Conservation (phyloP, 1,140 invertebrate genomes). For the Plodia interpunctella region DNA sequence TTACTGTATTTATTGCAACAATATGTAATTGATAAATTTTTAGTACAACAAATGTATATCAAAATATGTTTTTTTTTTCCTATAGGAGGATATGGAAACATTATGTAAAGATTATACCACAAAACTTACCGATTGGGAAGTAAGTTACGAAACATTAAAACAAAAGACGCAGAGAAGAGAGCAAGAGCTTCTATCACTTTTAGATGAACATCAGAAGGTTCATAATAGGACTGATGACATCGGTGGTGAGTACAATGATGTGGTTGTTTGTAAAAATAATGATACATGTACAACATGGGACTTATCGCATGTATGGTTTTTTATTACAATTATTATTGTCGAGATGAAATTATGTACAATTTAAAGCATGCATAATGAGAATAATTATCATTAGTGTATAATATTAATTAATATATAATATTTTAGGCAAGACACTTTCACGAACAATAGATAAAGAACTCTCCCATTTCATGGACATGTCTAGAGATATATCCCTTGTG, state of each 20-base stretch:
- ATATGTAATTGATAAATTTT: too few species aligned
- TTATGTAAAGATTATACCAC: slow-evolving; percentile 43
- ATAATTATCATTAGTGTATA: too few species aligned
- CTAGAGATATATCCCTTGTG: slow-evolving; percentile 43
- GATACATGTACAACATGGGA: too few species aligned
- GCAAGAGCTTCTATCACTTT: slow-evolving; percentile 52
- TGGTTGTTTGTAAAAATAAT: too few species aligned
- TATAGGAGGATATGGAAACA: slow-evolving; percentile 41
- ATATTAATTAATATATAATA: background rate
- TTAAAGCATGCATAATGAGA: too few species aligned
- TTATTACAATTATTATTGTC: too few species aligned
- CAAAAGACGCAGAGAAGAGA: slow-evolving; percentile 56
- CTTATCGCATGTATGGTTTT: too few species aligned
- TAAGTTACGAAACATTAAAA: slow-evolving; percentile 55
- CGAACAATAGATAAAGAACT: slow-evolving; percentile 29
- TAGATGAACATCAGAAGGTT: slow-evolving; percentile 41
- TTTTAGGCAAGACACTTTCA: slow-evolving; percentile 33
- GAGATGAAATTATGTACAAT: too few species aligned
- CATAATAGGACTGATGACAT: slow-evolving; percentile 29
- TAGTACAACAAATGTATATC: too few species aligned
- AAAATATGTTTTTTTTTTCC: background rate
- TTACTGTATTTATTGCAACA: too few species aligned
- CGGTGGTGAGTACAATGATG: slow-evolving; percentile 21
- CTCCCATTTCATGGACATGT: slow-evolving; percentile 37
- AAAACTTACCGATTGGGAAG: slow-evolving; percentile 58